Conservation (phyloP, 2,113 vertebrate genomes). For the Chamaetylas fuelleborni region DNA sequence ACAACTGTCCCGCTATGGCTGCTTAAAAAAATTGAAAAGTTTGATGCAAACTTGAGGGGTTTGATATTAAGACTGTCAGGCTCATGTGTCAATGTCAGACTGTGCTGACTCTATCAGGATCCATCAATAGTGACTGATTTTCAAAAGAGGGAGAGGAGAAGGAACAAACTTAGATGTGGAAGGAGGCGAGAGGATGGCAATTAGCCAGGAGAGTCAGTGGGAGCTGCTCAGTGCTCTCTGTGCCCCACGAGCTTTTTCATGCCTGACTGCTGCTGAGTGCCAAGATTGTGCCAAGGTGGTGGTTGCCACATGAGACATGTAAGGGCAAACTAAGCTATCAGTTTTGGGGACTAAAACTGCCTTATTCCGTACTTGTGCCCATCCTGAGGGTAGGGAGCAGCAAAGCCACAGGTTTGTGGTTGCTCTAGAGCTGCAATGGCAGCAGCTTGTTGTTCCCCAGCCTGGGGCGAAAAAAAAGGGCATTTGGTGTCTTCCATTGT, state of each 20-base stretch:
- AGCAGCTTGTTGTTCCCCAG: neutral
- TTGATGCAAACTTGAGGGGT: neutral
- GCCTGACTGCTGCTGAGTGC: neutral
- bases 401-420: neutral
- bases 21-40: neutral
- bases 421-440: neutral
- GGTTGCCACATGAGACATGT: neutral
- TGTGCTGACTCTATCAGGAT: neutral
- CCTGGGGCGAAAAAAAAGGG: neutral
- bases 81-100: neutral
- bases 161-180: neutral
- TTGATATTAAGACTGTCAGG: neutral
- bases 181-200: neutral
- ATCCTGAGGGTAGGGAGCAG: neutral
- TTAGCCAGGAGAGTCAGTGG: neutral
- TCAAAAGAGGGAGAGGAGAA: neutral
- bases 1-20: fast-evolving
- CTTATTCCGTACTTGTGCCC: neutral
- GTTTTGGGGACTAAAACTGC: neutral
- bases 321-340: neutral
- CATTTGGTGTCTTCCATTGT: neutral
- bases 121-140: neutral
- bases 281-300: neutral
- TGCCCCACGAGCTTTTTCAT: neutral
- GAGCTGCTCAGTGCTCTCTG: neutral